phyloP scores from a whole-genome alignment of 2,888 invertebrate genomes.

The Noctua comes region DNA sequence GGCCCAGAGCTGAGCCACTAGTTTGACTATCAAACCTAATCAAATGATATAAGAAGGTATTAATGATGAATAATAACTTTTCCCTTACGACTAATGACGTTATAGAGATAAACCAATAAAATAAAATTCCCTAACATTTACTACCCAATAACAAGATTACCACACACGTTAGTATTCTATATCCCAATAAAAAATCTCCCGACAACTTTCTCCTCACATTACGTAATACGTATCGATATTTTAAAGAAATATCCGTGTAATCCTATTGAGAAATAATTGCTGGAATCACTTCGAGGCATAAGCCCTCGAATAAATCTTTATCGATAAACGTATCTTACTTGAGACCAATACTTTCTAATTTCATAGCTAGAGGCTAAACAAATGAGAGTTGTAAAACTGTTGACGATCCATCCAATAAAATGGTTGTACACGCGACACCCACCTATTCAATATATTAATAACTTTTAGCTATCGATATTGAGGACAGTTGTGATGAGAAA shows the following conservation, averaged over 20 bases:
- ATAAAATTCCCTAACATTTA: constrained; percentile 38
- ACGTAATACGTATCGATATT: constrained; percentile 73
- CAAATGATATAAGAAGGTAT: neutral
- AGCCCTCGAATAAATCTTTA: constrained; percentile 85
- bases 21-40: neutral
- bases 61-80: constrained; percentile 11
- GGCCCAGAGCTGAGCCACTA: no score
- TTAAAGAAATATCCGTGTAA: constrained; percentile 71
- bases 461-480: constrained; percentile 39
- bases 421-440: constrained; percentile 59
- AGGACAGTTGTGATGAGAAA: constrained; percentile 42
- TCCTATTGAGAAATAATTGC: constrained; percentile 77
- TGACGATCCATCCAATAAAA: constrained; percentile 77
- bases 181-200: constrained; percentile 71
- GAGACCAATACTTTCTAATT: constrained; percentile 86
- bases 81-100: constrained; percentile 18
- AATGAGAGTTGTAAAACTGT: constrained; percentile 82
- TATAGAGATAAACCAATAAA: constrained; percentile 51
- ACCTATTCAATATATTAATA: constrained; percentile 48
- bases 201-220: constrained; percentile 79
- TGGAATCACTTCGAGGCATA: constrained; percentile 75
- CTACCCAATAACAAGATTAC: constrained; percentile 43
- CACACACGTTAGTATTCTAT: constrained; percentile 54
- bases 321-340: constrained; percentile 76
- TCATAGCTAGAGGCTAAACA: constrained; percentile 84